Evolutionary conservation across 2,888 invertebrate genomes (phyloP).

Genomic region (Cepaea hortensis): DNA sequence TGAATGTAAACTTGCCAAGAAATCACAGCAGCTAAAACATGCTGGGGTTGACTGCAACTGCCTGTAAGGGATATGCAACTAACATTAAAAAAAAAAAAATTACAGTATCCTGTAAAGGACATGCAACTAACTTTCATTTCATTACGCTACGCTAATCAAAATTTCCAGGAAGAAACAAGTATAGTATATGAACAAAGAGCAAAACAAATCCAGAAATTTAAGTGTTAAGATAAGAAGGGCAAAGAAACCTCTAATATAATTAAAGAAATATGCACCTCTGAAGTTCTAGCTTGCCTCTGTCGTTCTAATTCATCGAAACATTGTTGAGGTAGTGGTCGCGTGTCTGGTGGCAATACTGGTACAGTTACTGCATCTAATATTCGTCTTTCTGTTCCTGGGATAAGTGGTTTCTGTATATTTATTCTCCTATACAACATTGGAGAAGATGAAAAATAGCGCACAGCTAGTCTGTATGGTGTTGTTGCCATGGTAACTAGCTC

Average conservation of each 20-base stretch:
- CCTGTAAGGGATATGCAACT: too few species aligned
- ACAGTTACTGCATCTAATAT: constrained; percentile 44
- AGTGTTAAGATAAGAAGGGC: background rate
- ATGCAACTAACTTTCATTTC: too few species aligned
- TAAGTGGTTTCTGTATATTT: constrained; percentile 39
- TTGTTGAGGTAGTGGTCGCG: constrained; percentile 24
- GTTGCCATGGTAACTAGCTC: background rate
- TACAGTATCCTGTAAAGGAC: too few species aligned
- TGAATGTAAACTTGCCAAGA: too few species aligned
- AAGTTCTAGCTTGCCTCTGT: constrained; percentile 4
- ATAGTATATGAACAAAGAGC: too few species aligned
- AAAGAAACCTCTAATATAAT: too few species aligned
- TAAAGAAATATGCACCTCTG: constrained; percentile 24
- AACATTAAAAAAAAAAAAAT: too few species aligned
- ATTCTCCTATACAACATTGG: background rate
- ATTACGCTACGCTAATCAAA: too few species aligned
- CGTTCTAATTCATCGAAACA: constrained; percentile 23
- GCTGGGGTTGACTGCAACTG: too few species aligned
- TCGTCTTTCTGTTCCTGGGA: constrained; percentile 45
- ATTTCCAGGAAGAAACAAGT: too few species aligned
- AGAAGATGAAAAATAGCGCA: constrained; percentile 38
- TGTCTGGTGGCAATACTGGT: constrained; percentile 41
- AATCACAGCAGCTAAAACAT: too few species aligned
- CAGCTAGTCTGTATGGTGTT: background rate
- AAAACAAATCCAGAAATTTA: too few species aligned